Conservation (phyloP, 2,888 invertebrate species). For the Aphidoletes aphidimyza region DNA sequence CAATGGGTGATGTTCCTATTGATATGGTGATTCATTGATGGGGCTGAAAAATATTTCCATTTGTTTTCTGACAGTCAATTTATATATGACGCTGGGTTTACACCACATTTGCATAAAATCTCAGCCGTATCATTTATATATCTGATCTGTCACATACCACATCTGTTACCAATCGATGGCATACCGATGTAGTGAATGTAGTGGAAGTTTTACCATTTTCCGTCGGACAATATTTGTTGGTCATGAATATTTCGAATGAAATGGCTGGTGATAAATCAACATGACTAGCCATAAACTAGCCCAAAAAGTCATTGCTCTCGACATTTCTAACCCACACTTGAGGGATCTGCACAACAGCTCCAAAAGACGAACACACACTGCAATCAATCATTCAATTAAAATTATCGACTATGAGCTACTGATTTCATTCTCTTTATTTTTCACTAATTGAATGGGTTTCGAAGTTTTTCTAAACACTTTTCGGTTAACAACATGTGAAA, state of each 20-base stretch:
- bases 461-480: neutral
- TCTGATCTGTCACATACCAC: neutral
- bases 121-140: neutral
- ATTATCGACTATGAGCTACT: neutral
- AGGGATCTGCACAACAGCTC: neutral
- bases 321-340: no score
- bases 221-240: neutral
- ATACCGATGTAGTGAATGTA: neutral
- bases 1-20: neutral
- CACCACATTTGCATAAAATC: slow-evolving; percentile 17
- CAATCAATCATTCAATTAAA: slow-evolving; percentile 32
- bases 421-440: neutral
- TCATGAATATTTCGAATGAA: slow-evolving; percentile 7
- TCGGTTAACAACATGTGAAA: neutral
- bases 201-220: neutral
- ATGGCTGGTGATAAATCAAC: neutral
- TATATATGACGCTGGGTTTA: neutral
- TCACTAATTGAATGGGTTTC: neutral
- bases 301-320: neutral
- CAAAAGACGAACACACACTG: neutral
- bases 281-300: neutral
- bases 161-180: neutral
- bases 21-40: slow-evolving; percentile 13
- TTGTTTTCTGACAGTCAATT: neutral
- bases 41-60: neutral